Evolutionary conservation across 2,888 invertebrate genomes (phyloP), one percentile per base, ranked within the genome.

Genomic region (Anagyrus pseudococci): DNA sequence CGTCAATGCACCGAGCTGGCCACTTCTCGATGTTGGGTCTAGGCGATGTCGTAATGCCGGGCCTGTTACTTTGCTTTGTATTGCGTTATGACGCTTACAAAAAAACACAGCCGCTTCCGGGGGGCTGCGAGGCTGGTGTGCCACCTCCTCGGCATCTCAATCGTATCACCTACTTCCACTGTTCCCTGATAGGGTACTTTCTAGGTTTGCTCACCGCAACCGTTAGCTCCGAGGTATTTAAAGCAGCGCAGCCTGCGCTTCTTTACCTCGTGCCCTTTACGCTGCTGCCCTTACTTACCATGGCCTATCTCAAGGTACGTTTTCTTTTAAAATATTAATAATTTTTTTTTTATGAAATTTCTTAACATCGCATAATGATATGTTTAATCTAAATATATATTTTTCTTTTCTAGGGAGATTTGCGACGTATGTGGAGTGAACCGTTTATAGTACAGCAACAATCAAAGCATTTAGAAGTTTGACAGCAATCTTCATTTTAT

Each of bases 251-350:
- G 83, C 98, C 98, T 67, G 98, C 98, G 72, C 87, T 98, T 74
- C 87, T 98, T 64, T 98, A 98, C 85, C 88, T 98, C 77, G 98
- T 98, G 81, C 98, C 98, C 77, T 98, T 98, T 84, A 98, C 97
- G 78, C 86, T 98, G 80, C 86, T 98, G 83, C 98, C 98, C 71
- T 87, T 98, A 70, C 88, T 98, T 74, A 94, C 96, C 71, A 98
- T 98, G 97, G 98, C 98, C 70, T 98, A 98, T 83, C 87, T 98
- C 72, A 97, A 96, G 89, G 96, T 96, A 3, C 10, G 20, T 2
- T 37, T 37, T 37, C 15, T 37, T 13, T 17, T 17, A 3, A 8
- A 19, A 19, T 19, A 8, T n/a, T n/a, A n/a, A n/a, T n/a, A n/a
- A n/a, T n/a, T n/a, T n/a, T n/a, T n/a, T n/a, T n/a, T n/a, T n/a